Evolutionary conservation across 2,113 vertebrate genomes (phyloP), one percentile per base, ranked within the genome.

Genomic region (Psephotus haematonotus): DNA sequence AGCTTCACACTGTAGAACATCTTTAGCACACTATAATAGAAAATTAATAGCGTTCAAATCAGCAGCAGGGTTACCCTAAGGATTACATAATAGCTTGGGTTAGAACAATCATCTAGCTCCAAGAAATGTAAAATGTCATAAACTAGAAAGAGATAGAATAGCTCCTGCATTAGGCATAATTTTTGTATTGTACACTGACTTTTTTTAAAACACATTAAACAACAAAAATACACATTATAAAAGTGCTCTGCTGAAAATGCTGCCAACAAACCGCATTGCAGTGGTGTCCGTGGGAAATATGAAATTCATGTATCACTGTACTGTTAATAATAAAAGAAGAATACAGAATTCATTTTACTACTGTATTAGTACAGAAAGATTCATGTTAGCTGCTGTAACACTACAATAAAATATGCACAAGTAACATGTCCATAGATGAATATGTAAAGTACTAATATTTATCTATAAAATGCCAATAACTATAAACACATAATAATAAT

Each of bases 21-120:
- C 98, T 98, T 99, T 98, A 99, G 98, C 98, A 98, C 98, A 98
- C 98, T 97, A 98, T 99, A 99, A 99, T 98, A 99, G 98, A 99
- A 99, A 99, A 99, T 99, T 99, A 99, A 99, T 99, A 98, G 98
- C 97, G 97, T 98, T 99, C 98, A 99, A 99, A 99, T 99, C 98
- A 99, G 98, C 97, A 98, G 97, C 97, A 97, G 98, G 97, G 98
- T 98, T 98, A 99, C 98, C 98, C 98, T 98, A 98, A 99, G 98
- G 98, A 98, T 98, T 98, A 98, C 97, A 98, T 98, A 99, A 99
- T 98, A 99, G 97, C 98, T 97, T 98, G 97, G 97, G 98, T 98
- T 98, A 98, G 98, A 98, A 98, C 98, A 98, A 98, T 98, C 98
- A 98, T 96, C 97, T 97, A 98, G 97, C 96, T 97, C 92, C 96